phyloP scores from a whole-genome alignment of 1,140 invertebrate genomes.

The Bombus confusus region DNA sequence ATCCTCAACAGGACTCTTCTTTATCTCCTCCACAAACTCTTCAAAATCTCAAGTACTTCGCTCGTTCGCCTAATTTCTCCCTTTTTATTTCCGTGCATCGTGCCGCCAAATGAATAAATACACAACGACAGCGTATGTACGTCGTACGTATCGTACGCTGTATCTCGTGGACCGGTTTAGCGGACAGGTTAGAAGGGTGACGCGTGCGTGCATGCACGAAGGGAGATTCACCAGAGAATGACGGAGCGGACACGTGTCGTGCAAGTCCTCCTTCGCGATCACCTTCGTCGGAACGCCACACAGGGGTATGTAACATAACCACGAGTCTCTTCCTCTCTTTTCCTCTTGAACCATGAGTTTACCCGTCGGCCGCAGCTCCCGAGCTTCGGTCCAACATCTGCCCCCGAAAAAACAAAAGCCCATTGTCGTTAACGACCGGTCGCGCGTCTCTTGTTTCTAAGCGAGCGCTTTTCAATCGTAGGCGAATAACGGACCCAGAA shows the following conservation, averaged over 20 bases:
- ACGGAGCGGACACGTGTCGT: constrained; percentile 59
- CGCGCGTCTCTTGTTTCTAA: constrained; percentile 83
- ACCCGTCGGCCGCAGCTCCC: constrained; percentile 42
- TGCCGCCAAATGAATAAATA: constrained; percentile 4
- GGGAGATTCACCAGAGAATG: constrained; percentile 53
- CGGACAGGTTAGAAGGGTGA: constrained; percentile 36
- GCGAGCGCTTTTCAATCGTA: constrained; percentile 83
- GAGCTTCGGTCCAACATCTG: constrained; percentile 81
- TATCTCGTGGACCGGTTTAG: constrained; percentile 36
- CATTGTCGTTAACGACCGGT: constrained; percentile 83
- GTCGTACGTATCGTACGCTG: neutral
- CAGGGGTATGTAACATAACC: constrained; percentile 26
- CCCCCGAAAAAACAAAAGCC: constrained; percentile 83
- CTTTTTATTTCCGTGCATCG: neutral
- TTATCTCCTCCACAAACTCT: neutral
- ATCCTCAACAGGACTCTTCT: neutral
- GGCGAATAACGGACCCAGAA: constrained; percentile 81
- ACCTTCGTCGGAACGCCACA: constrained; percentile 34
- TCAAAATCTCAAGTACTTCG: too few species aligned
- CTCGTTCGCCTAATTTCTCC: neutral
- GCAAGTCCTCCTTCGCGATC: constrained; percentile 64
- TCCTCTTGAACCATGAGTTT: neutral
- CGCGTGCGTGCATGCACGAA: constrained; percentile 29
- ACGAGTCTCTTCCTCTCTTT: neutral
- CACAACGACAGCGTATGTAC: neutral